These are phyloP conservation scores for Dreissena rostriformis DNA, from an alignment of 1,140 invertebrate genomes.

Conservation along the genomic window DNA sequence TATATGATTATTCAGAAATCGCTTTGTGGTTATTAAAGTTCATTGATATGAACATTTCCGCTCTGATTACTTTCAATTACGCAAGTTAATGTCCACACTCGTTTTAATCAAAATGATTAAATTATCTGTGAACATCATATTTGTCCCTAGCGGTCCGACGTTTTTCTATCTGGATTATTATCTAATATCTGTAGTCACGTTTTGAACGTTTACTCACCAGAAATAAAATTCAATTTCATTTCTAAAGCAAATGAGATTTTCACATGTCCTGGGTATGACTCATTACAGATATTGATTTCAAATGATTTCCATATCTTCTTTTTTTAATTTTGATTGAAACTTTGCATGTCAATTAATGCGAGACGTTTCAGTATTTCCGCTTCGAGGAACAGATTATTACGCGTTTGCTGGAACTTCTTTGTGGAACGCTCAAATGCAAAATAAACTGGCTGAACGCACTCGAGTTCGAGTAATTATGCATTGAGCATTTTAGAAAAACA, in stretches of 20 bases:
- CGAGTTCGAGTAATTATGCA: no score
- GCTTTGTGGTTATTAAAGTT: no score
- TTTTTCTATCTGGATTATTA: not conserved
- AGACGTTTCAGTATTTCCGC: conserved; percentile 2
- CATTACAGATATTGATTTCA: not conserved
- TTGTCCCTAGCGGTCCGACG: no score
- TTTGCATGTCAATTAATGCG: conserved; percentile 6
- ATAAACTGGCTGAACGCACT: not conserved
- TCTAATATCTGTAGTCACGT: not conserved
- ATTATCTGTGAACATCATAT: no score
- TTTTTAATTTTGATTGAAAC: conserved; percentile 8
- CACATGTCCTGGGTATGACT: not conserved
- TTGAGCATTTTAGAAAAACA: no score
- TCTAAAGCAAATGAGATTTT: conserved; percentile 4
- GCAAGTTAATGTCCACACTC: no score
- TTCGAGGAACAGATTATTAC: not conserved
- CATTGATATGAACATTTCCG: no score
- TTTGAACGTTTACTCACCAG: conserved; percentile 1
- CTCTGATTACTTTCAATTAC: no score
- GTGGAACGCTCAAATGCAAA: not conserved
- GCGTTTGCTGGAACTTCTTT: not conserved
- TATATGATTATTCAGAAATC: no score
- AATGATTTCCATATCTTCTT: not conserved
- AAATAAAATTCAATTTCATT: conserved; percentile 1
- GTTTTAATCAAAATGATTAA: no score